Percentiles rank a stretch among this genome's conserved stretches.
phyloP scores from a whole-genome alignment of 2,797 vertebrate species.

The Micropoecilia bifurca region DNA sequence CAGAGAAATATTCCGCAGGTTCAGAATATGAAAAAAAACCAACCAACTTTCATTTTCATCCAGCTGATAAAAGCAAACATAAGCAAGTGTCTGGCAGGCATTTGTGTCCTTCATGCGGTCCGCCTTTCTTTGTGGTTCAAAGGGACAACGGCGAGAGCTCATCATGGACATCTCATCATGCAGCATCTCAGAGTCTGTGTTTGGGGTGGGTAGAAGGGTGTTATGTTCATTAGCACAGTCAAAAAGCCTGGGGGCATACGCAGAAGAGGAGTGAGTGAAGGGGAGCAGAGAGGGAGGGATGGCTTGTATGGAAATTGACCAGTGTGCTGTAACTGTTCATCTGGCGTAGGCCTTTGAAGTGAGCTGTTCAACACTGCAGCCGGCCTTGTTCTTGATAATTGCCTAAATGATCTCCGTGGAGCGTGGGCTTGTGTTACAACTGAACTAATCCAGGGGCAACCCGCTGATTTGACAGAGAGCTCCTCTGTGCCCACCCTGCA shows the following conservation, averaged over 20 bases:
- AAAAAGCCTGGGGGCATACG: constrained; percentile 82
- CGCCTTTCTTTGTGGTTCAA: constrained; percentile 60
- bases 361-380: constrained; percentile 81
- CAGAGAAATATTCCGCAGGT: constrained; percentile 28
- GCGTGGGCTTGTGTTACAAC: constrained; percentile 79
- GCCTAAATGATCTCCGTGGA: constrained; percentile 88
- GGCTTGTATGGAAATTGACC: constrained; percentile 88
- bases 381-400: constrained; percentile 89
- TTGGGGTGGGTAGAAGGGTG: constrained; percentile 61
- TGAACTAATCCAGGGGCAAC: constrained; percentile 84
- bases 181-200: constrained; percentile 61
- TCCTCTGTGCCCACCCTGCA: constrained; percentile 52
- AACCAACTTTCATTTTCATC: constrained; percentile 36
- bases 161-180: constrained; percentile 78
- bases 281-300: constrained; percentile 40
- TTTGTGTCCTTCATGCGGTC: constrained; percentile 60
- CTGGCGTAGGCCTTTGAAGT: constrained; percentile 85
- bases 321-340: constrained; percentile 84
- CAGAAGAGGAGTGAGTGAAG: constrained; percentile 67
- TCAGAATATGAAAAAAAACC: constrained; percentile 16
- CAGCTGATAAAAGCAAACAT: constrained; percentile 40
- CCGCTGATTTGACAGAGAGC: constrained; percentile 83
- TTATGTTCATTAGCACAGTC: constrained; percentile 86
- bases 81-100: constrained; percentile 48
- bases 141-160: constrained; percentile 51